Evolutionary conservation across 1,140 invertebrate genomes (phyloP), one percentile per base, ranked within the genome.

Genomic region (Elymnias hypermnestra): DNA sequence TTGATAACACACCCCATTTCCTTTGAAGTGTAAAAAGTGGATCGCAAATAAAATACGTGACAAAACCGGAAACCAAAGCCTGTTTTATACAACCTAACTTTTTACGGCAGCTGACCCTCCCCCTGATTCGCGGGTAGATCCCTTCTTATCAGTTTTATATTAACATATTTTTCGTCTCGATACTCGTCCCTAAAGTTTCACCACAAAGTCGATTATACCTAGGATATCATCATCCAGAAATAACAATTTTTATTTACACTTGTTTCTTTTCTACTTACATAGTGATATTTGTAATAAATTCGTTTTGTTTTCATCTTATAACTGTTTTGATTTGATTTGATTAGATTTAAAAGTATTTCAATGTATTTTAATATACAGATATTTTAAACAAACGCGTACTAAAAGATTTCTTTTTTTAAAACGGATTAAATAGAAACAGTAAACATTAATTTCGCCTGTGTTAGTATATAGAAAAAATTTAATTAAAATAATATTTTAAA

Each of bases 121-220:
- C 2, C 26, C 26, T 29, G 26, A 29, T 29, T 12, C 26, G 9
- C 2, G 26, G 10, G 26, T 5, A 29, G 26, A 29, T 29, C 13
- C 9, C 26, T 29, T 29, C 9, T 12, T 37, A 37, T 37, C 35
- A 21, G 33, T 9, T 37, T 9, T 21, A 37, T 37, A 21, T 37
- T 37, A 19, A 37, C 35, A 37, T 37, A 37, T 37, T 37, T 37
- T 37, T 10, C 19, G 35, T 21, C 10, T 37, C 35, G 21, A 15
- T 37, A 12, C 17, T 37, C 5, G 35, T 37, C 35, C 35, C 35
- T 19, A 21, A 37, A 37, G 35, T 37, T 37, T 13, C 1, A 18
- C 17, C 35, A 9, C 17, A 21, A 37, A 37, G 18, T 37, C 35
- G 35, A 37, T 37, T 37, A 37, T 37, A 19, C 8, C 35, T 4